Evolutionary conservation across 2,888 invertebrate genomes (phyloP).

Genomic region (Melinopterus prodromus): DNA sequence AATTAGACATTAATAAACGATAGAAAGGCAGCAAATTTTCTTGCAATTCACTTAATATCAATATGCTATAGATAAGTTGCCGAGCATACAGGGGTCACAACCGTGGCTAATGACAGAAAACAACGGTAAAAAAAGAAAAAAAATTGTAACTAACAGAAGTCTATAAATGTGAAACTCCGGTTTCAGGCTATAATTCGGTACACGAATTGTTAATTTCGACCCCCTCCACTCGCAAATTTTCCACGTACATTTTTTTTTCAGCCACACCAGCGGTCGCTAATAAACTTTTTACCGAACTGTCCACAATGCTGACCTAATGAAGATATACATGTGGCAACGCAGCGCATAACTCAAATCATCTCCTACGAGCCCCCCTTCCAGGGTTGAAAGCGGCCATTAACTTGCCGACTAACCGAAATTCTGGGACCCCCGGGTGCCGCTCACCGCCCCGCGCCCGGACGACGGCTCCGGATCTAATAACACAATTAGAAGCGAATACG

Average conservation of each 20-base stretch:
- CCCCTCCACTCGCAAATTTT: constrained; percentile 6
- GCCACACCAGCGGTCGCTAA: not conserved
- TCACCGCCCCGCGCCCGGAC: constrained; percentile 20
- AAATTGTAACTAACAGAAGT: not conserved
- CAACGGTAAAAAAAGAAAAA: too few species aligned
- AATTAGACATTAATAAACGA: too few species aligned
- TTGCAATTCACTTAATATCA: too few species aligned
- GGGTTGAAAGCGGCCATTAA: constrained; percentile 48
- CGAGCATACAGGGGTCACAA: too few species aligned
- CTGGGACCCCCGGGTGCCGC: constrained; percentile 20
- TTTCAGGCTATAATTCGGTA: not conserved
- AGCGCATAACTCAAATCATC: constrained; percentile 44
- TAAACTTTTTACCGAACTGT: constrained; percentile 20
- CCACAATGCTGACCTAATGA: constrained; percentile 34
- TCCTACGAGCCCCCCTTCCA: constrained; percentile 42
- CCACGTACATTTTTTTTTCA: constrained; percentile 8
- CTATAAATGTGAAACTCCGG: not conserved
- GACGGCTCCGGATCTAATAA: constrained; percentile 14
- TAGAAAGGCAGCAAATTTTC: too few species aligned
- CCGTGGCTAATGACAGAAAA: too few species aligned
- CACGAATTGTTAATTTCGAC: constrained; percentile 21
- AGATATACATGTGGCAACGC: constrained; percentile 40
- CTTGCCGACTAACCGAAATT: constrained; percentile 38
- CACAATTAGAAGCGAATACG: not conserved
- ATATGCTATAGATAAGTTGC: too few species aligned